Base-by-base conservation (phyloP, 2,797 vertebrate genomes). In the Knipowitschia caucasica region DNA sequence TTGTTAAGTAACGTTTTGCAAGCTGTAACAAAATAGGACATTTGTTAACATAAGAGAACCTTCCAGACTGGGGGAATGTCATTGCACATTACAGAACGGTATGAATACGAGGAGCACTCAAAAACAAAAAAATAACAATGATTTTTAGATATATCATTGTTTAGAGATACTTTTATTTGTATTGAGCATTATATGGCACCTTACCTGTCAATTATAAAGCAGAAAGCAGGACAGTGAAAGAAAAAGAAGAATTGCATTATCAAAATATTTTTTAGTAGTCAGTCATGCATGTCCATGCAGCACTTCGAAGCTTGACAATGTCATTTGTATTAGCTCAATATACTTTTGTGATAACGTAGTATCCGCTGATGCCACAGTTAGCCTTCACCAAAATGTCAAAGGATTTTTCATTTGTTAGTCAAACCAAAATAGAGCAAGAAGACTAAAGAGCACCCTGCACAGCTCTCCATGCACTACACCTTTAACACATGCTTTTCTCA, bases 1-100 rank as follows among this genome's bases (percentile, higher is more conserved):
- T 99, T 99, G 90, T 98, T 99, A 85, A 98, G 78, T 74, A 98
- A 89, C 73, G 94, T 96, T 93, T 98, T 99, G 89, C 95, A 95
- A 58, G 95, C 96, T 99, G 89, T 73, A 92, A 91, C 47, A 82
- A 43, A 82, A 15, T 73, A 34, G 74, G 27, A 69, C 21, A 59
- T 61, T 33, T 23, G 29, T 34, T n/a, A 23, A 34, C 3, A 11
- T 6, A n/a, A 29, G 4, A 15, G n/a, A n/a, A n/a, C n/a, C n/a
- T n/a, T n/a, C n/a, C n/a, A n/a, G n/a, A n/a, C n/a, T n/a, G n/a
- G n/a, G n/a, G n/a, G n/a, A n/a, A n/a, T n/a, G n/a, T n/a, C n/a
- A 30, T 29, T 29, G 2, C 9, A 29, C 27, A 29, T n/a, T n/a
- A n/a, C n/a, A n/a, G n/a, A n/a, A n/a, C n/a, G n/a, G n/a, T n/a